Base-by-base conservation (phyloP, 1,140 invertebrate species). In the Brachionus plicatilis region DNA sequence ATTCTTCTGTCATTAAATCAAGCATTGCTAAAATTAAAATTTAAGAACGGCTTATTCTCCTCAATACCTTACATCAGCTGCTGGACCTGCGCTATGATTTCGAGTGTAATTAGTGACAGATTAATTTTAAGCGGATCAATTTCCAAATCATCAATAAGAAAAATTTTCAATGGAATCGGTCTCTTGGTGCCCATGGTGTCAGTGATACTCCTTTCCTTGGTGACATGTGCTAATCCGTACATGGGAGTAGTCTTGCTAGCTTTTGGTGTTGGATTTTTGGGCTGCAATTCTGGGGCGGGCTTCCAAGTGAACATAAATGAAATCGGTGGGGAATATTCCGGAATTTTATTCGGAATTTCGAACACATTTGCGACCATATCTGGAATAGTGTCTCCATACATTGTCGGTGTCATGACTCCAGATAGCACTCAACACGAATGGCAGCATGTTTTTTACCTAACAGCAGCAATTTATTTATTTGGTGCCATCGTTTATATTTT, bases 331-430 rank as follows among this genome's bases (percentile, higher is more conserved):
- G 87, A 86, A 47, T 89, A 88, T 89, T 94, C 94, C 11, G 94
- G 92, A 93, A 70, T 87, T 1, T 87, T 95, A 14, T 95, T 95
- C 93, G 95, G 95, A 2, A 91, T 96, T 50, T 93, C 94, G 1
- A 96, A 96, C 88, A 95, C 94, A 0, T 90, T 95, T 85, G 94
- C 94, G 0, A 95, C 94, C 1, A 88, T 96, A 83, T 94, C 95
- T 17, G 95, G 95, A 17, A 95, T 96, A 84, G 88, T 96, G 1
- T 94, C 79, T 27, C 79, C 79, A 33, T 82, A 82, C 33, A 65
- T 84, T n/a, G 60, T 68, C 20, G 45, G 45, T 41, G 66, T 84
- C 29, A 11, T 84, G 17, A 84, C 82, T 20, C 24, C 82, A 27
- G 37, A 84, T 3, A 41, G 75, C 12, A 84, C 83, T 41, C 68